Conservation (phyloP, 2,797 vertebrate genomes). For the Agapornis canus region DNA sequence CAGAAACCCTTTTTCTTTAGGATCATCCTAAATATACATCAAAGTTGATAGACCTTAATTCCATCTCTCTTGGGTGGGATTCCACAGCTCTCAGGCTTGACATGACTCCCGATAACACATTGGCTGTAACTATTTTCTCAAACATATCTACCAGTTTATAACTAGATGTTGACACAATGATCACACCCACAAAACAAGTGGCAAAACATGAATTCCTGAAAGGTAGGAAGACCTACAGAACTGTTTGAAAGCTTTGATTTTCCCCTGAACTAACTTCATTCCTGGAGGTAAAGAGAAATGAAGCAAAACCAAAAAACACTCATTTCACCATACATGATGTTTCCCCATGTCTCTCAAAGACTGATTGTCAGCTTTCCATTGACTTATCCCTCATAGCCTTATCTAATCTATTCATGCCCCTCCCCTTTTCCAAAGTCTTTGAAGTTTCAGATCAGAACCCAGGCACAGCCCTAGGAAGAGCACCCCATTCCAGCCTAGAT, state of each 20-base stretch:
- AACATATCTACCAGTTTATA: not conserved
- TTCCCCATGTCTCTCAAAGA: not conserved
- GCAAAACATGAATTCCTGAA: not conserved
- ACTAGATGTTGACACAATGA: not conserved
- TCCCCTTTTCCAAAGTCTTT: constrained; percentile 10
- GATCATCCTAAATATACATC: not conserved
- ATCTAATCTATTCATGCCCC: not conserved
- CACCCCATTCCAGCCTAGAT: not conserved
- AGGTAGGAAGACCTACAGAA: not conserved
- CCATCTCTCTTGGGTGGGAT: not conserved
- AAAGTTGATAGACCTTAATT: not conserved
- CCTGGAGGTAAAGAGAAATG: not conserved
- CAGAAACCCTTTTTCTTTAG: not conserved
- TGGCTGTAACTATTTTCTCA: not conserved
- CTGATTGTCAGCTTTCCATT: not conserved
- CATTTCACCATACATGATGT: not conserved
- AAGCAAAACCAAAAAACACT: not conserved
- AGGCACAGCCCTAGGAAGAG: constrained; percentile 26
- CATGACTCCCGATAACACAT: not conserved
- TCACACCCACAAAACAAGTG: not conserved
- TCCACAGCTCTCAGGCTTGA: not conserved
- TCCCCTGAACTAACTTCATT: not conserved
- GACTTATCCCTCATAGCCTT: not conserved
- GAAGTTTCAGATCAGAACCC: constrained; percentile 38
- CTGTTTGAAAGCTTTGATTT: not conserved